These are phyloP conservation scores for Acinonyx jubatus DNA, from an alignment of 2,113 vertebrate genomes.

Conservation along the genomic window DNA sequence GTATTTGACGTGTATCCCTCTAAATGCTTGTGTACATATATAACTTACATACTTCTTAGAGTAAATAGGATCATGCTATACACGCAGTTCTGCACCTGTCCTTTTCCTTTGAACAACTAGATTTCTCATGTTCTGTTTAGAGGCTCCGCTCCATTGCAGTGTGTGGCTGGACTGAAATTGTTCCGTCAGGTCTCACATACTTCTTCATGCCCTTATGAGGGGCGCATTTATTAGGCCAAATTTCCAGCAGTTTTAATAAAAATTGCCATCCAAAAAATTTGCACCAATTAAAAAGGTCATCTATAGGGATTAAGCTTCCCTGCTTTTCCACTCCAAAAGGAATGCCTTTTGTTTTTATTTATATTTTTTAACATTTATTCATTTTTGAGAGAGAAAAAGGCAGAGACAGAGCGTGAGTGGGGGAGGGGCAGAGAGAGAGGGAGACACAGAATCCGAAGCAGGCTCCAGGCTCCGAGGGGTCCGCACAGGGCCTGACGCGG, in stretches of 20 bases:
- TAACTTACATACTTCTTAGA: neutral
- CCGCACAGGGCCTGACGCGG: no score
- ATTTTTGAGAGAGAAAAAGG: no score
- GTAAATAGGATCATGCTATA: neutral
- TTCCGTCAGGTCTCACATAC: neutral
- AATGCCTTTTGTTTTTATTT: neutral
- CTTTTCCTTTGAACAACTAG: neutral
- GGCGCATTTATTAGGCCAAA: conserved; percentile 33
- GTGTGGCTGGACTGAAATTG: neutral
- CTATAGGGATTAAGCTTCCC: neutral
- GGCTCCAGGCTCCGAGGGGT: no score
- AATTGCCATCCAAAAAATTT: neutral
- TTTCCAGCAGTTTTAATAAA: conserved; percentile 42
- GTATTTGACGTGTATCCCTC: neutral
- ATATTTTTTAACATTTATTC: no score
- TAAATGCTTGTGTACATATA: neutral
- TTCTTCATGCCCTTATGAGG: neutral
- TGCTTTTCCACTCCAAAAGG: neutral
- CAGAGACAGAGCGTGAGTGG: no score
- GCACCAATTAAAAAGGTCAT: neutral
- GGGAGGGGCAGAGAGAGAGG: no score
- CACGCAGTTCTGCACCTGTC: neutral
- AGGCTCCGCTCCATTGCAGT: neutral
- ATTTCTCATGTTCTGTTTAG: neutral
- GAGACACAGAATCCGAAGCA: no score